Evolutionary conservation across 2,113 vertebrate genomes (phyloP).

Genomic region (Xyliphius kryptos): DNA sequence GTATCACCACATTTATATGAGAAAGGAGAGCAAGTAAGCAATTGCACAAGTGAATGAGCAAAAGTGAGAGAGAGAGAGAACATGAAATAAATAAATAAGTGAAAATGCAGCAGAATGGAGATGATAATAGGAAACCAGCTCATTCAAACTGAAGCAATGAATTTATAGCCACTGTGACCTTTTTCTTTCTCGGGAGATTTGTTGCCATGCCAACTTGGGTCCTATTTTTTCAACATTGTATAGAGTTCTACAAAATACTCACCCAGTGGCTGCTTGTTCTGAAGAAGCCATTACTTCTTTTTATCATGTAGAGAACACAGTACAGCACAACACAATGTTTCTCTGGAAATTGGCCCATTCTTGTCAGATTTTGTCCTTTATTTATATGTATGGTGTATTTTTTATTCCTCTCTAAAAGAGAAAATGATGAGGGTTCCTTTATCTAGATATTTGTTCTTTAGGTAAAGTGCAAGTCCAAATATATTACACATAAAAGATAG

Average conservation of each 20-base stretch:
- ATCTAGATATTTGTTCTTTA: too few relatives aligned
- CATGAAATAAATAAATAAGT: constrained; percentile 31
- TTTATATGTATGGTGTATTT: too few relatives aligned
- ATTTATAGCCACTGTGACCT: constrained; percentile 65
- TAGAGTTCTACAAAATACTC: constrained; percentile 37
- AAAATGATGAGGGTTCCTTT: too few relatives aligned
- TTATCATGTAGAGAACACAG: constrained; percentile 32
- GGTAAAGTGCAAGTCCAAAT: constrained; percentile 43
- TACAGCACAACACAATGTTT: neutral
- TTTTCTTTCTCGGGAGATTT: constrained; percentile 57
- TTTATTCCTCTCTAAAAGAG: too few relatives aligned
- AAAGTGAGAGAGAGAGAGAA: constrained; percentile 20
- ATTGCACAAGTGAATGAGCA: constrained; percentile 18
- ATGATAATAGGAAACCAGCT: constrained; percentile 60
- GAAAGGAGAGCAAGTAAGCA: constrained; percentile 23
- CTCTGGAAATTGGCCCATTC: constrained; percentile 20
- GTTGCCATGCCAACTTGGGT: constrained; percentile 57
- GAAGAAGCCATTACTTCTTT: constrained; percentile 34
- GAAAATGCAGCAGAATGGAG: constrained; percentile 55
- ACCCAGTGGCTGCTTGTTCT: constrained; percentile 30
- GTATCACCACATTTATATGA: constrained; percentile 61
- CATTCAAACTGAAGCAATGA: constrained; percentile 56
- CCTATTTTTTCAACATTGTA: constrained; percentile 43
- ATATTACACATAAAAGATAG: constrained; percentile 14
- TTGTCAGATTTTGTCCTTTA: constrained; percentile 1